Percentiles rank a stretch among this genome's conserved stretches.
phyloP scores from a whole-genome alignment of 2,113 vertebrate species.

The Microcebus jonahi region DNA sequence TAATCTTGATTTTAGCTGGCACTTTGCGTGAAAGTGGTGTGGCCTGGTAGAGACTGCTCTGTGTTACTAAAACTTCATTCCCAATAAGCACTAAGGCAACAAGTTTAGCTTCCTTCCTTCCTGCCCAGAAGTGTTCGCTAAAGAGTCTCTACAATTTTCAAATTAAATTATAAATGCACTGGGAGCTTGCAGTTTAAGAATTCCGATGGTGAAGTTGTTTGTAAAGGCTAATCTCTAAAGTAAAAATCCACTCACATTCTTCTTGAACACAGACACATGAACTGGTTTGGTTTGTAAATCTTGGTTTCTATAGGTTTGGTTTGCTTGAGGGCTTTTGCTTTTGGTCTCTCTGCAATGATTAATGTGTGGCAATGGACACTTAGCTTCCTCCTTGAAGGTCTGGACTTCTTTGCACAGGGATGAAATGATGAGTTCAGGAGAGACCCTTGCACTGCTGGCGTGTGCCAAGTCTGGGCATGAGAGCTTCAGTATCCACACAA shows the following conservation, averaged over 20 bases:
- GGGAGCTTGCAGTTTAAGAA: not conserved
- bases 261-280: not conserved
- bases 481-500: not conserved
- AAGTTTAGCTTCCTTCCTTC: not conserved
- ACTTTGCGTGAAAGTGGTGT: not conserved
- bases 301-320: not conserved
- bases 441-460: not conserved
- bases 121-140: not conserved
- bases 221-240: not conserved
- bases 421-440: not conserved
- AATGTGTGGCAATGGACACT: not conserved
- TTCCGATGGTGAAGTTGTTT: not conserved
- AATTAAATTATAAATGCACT: not conserved
- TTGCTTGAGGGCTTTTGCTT: slow-evolving; percentile 18
- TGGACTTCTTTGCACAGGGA: not conserved
- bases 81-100: not conserved
- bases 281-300: not conserved
- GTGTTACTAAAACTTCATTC: not conserved
- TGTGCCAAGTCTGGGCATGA: not conserved
- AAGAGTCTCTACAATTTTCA: slow-evolving; percentile 1
- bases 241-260: slow-evolving; percentile 13
- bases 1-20: slow-evolving; percentile 16
- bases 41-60: not conserved
- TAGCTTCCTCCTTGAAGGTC: not conserved
- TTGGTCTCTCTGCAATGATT: not conserved